A percentile compares a stretch with the other conserved stretches of the same genome.
These are phyloP conservation scores for Lindbergichthys nudifrons DNA, from an alignment of 2,797 vertebrate genomes.

Conservation along the genomic window DNA sequence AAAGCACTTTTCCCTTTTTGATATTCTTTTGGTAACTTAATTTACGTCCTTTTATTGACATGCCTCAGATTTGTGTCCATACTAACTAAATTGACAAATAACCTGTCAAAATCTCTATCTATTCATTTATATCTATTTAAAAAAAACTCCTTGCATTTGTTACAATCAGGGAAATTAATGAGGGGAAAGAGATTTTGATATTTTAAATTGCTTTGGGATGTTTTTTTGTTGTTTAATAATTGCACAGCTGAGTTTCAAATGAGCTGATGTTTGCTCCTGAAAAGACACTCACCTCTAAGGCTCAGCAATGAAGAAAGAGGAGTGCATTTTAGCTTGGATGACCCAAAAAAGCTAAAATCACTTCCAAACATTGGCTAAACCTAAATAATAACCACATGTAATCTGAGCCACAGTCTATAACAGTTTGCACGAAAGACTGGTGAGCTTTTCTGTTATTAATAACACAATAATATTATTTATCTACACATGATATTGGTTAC, in stretches of 20 bases:
- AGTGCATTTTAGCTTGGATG: background rate
- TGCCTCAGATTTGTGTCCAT: conserved; percentile 76
- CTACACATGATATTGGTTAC: conserved; percentile 48
- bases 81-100: conserved; percentile 38
- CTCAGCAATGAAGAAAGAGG: background rate
- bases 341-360: conserved; percentile 12
- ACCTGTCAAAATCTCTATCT: conserved; percentile 71
- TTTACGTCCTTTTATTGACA: conserved; percentile 59
- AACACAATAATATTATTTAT: conserved; percentile 40
- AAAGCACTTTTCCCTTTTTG: conserved; percentile 83
- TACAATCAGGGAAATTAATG: conserved; percentile 81
- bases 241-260: conserved; percentile 85
- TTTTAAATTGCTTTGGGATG: conserved; percentile 63
- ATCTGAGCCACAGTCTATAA: conserved; percentile 43
- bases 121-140: conserved; percentile 77
- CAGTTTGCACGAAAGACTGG: conserved; percentile 72
- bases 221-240: conserved; percentile 59
- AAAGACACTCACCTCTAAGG: conserved; percentile 59
- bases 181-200: conserved; percentile 75
- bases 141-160: conserved; percentile 78
- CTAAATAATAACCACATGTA: conserved; percentile 37
- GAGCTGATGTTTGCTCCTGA: conserved; percentile 74
- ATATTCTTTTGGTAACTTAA: conserved; percentile 54
- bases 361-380: conserved; percentile 20
- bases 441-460: conserved; percentile 38